Conservation (phyloP, 2,113 vertebrate genomes). For the Tiliqua scincoides region DNA sequence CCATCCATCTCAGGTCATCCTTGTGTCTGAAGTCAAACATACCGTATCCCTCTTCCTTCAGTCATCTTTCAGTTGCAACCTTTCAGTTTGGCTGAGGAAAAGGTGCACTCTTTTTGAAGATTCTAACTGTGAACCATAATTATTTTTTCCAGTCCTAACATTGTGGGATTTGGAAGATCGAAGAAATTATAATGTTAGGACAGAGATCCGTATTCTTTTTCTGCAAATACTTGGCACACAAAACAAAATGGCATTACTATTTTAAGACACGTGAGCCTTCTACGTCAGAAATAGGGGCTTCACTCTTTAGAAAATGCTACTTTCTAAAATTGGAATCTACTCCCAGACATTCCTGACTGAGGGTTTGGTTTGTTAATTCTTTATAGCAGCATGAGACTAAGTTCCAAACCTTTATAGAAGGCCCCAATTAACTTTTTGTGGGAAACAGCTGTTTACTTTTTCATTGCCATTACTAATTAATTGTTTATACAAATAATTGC, state of each 20-base stretch:
- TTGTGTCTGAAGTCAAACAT: too few relatives aligned
- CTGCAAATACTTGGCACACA: background rate
- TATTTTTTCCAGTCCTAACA: background rate
- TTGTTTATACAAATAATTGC: conserved; percentile 18
- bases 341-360: too few relatives aligned
- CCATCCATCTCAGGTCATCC: too few relatives aligned
- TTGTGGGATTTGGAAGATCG: background rate
- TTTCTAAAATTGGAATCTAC: background rate
- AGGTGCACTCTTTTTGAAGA: background rate
- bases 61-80: too few relatives aligned
- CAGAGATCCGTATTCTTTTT: background rate
- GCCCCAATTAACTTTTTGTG: conserved; percentile 5
- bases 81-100: too few relatives aligned
- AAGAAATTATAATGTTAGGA: too few relatives aligned
- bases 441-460: conserved; percentile 23
- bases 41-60: too few relatives aligned
- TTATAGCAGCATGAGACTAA: background rate
- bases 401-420: conserved; percentile 11
- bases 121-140: background rate
- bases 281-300: background rate
- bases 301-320: background rate
- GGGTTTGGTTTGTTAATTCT: background rate
- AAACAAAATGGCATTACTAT: background rate
- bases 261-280: background rate
- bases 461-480: conserved; percentile 12